Evolutionary conservation across 2,888 invertebrate species (phyloP), one percentile per base, ranked within the genome.

Genomic region (Ophion costatus): DNA sequence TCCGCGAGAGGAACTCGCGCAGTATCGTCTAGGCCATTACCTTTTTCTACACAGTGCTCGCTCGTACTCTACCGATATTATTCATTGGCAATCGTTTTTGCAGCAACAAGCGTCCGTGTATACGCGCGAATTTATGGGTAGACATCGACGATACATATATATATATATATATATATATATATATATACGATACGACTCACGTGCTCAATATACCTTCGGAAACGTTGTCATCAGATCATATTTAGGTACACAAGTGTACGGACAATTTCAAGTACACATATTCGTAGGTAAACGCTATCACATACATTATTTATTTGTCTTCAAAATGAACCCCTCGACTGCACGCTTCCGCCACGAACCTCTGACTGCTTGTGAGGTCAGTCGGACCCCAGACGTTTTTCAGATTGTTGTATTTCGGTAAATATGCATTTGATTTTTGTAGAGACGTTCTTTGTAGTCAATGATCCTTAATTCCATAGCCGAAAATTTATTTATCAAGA

Each of bases 21-120:
- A 51, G 64, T 64, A 83, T 63, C 64, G 79, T 51, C 76, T 77
- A 59, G 76, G 77, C 80, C 83, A 84, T 84, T 84, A 84, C 73
- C 73, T 77, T 66, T 56, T 51, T 77, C 67, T 59, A 33, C 24
- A 33, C 24, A 38, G 14, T 51, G 24, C 66, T 38, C 63, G 29
- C 33, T 66, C 22, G 20, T 70, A 64, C 81, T 42, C 83, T 59
- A 57, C 61, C 83, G 80, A 80, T 73, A 80, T 84, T 80, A 77
- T 80, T 77, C 71, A 76, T 76, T 66, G 70, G 70, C 76, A 67
- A 76, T 76, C 80, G 80, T 24, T 76, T 71, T 76, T 80, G 51
- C 71, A 67, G 69, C 71, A 80, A 79, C 70, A 74, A 76, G 76
- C 76, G 74, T 45, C 74, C 51, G 51, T 75, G 67, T 75, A 38